Conservation (phyloP, 2,113 vertebrate species). For the Grantiella picta region DNA sequence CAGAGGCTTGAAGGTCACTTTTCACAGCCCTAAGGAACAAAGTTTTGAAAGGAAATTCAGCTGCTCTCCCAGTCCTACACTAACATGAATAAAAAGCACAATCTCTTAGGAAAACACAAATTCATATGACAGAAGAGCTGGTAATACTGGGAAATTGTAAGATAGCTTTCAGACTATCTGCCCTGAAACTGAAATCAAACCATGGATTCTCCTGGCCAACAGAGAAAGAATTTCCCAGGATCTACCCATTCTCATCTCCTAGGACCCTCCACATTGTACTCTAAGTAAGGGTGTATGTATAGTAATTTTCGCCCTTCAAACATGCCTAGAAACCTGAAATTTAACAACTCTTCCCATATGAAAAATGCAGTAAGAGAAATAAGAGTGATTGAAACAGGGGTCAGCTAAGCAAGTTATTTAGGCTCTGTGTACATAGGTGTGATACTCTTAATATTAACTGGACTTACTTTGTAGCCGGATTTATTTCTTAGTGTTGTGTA, state of each 20-base stretch:
- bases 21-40: neutral
- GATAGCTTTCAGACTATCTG: neutral
- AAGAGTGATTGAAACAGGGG: neutral
- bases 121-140: neutral
- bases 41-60: neutral
- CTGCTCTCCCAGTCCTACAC: neutral
- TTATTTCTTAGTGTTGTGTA: neutral
- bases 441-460: neutral
- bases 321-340: neutral
- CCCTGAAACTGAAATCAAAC: neutral
- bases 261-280: neutral
- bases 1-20: neutral
- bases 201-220: neutral
- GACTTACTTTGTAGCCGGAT: neutral
- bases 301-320: neutral
- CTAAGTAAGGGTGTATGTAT: neutral
- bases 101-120: neutral
- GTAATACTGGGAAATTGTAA: neutral
- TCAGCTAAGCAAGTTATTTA: neutral
- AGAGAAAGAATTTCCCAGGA: neutral
- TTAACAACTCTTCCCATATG: neutral
- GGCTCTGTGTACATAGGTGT: neutral
- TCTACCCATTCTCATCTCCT: neutral
- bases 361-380: neutral
- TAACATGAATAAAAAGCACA: neutral